Percentiles rank a stretch among this genome's conserved stretches.
Conservation (phyloP, 2,797 vertebrate species). For the Manis javanica region DNA sequence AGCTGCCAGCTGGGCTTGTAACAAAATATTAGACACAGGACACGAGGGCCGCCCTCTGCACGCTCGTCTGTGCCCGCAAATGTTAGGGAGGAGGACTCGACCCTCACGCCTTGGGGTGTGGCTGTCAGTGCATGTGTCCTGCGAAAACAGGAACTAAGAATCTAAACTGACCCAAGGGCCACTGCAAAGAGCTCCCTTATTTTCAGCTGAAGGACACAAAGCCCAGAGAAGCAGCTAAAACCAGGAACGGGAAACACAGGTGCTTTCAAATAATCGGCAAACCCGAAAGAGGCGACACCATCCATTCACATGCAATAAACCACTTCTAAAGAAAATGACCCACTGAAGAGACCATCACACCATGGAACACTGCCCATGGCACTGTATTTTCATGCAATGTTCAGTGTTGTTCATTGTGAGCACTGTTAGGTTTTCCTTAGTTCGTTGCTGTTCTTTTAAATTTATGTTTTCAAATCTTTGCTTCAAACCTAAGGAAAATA, state of each 20-base stretch:
- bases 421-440: background rate
- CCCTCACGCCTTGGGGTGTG: background rate
- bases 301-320: accelerated
- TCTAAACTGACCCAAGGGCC: background rate
- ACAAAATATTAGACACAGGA: accelerated
- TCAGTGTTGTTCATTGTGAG: accelerated
- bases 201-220: background rate
- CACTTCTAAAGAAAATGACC: background rate
- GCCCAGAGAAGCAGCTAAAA: background rate
- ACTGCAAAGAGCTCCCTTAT: background rate
- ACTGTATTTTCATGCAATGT: accelerated
- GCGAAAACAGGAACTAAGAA: background rate
- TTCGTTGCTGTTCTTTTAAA: background rate
- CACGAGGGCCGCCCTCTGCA: accelerated
- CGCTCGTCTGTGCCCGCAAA: too few relatives aligned
- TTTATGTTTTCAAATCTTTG: background rate
- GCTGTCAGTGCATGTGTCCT: background rate
- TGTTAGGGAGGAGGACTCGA: accelerated
- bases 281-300: background rate
- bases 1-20: background rate
- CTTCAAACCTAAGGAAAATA: background rate
- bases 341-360: background rate
- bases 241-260: background rate
- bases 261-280: background rate
- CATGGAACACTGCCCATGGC: accelerated